Percentiles rank a stretch among this genome's conserved stretches.
phyloP scores from a whole-genome alignment of 2,113 vertebrate genomes.

The Cebidichthys violaceus region DNA sequence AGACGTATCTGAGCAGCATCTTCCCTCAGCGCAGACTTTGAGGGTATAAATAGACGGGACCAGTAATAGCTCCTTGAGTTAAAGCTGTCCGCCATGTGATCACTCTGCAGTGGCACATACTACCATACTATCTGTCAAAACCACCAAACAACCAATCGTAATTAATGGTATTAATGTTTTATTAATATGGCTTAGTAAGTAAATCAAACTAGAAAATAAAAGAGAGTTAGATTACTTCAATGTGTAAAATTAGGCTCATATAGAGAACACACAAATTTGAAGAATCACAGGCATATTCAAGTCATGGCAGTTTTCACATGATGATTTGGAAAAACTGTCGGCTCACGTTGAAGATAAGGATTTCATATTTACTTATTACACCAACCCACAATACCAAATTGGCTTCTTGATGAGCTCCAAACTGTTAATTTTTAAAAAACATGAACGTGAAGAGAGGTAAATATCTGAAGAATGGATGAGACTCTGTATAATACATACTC shows the following conservation, averaged over 20 bases:
- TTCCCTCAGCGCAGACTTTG: slow-evolving; percentile 40
- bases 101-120: slow-evolving; percentile 21
- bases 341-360: not conserved
- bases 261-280: not conserved
- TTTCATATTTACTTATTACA: not conserved
- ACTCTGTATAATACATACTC: not conserved
- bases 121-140: slow-evolving; percentile 6
- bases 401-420: not conserved
- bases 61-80: slow-evolving; percentile 66
- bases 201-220: not conserved
- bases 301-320: not conserved
- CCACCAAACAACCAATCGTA: not conserved
- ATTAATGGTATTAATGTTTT: not conserved
- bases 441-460: not conserved
- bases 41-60: slow-evolving; percentile 66
- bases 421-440: not conserved
- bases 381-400: not conserved
- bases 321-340: not conserved
- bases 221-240: not conserved
- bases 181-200: not conserved
- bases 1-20: slow-evolving; percentile 47
- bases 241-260: not conserved
- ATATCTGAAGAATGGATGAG: not conserved
- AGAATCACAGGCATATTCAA: not conserved
- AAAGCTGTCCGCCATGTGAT: slow-evolving; percentile 69